Conservation (phyloP, 2,797 vertebrate species). For the Gymnocypris eckloni region DNA sequence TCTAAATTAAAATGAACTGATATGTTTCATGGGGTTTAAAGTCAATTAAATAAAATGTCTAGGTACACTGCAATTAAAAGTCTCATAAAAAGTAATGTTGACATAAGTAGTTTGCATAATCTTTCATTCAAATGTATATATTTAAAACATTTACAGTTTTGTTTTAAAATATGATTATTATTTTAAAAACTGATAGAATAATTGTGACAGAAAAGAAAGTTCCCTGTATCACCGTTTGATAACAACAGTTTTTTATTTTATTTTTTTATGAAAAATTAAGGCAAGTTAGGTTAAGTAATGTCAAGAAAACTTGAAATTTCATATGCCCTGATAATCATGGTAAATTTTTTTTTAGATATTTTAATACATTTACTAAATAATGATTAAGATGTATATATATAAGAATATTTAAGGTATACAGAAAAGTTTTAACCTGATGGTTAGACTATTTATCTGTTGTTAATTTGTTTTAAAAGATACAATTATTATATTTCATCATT, state of each 20-base stretch:
- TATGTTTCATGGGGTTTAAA: neutral
- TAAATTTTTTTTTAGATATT: neutral
- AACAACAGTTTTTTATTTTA: too few relatives aligned
- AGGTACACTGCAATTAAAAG: neutral
- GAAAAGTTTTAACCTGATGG: neutral
- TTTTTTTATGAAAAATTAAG: neutral
- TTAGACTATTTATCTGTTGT: neutral
- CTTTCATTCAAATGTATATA: neutral
- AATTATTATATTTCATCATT: neutral
- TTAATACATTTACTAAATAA: neutral
- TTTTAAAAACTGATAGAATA: too few relatives aligned
- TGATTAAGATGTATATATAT: neutral
- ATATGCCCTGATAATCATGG: too few relatives aligned
- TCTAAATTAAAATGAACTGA: neutral
- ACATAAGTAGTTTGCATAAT: neutral
- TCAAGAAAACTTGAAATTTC: neutral
- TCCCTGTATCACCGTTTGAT: neutral
- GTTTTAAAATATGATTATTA: neutral
- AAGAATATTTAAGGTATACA: neutral
- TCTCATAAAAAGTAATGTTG: neutral
- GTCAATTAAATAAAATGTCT: neutral
- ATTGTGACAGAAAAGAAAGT: neutral
- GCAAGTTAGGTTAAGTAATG: neutral
- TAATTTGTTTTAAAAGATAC: neutral
- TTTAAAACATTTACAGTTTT: neutral